Base-by-base conservation (phyloP, 2,113 vertebrate genomes). In the Myxocyprinus asiaticus region DNA sequence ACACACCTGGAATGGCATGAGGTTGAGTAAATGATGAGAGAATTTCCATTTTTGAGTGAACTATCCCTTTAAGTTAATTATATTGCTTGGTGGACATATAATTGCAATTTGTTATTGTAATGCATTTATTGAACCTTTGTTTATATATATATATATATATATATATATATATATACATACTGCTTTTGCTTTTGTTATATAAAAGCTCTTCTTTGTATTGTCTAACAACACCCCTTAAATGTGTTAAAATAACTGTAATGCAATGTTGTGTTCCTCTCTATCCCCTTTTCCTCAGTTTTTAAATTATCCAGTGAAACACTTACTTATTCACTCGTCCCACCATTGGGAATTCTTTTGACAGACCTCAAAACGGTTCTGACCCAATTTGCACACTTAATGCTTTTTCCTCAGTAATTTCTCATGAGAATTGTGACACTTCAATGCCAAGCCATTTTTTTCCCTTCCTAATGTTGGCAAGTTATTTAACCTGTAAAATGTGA, bases 381-480 rank as follows among this genome's bases (percentile, higher is more conserved):
- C 43, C 33, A 48, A 17, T 45, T 76, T 15, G 15, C 17, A 6
- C 71, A 9, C 42, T 66, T 53, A 76, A 72, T 65, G 50, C 44
- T 82, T 67, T 53, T 6, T 43, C 2, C 43, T 33, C 22, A 33
- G 22, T 61, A 15, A 48, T 64, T 51, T 61, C 9, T 67, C 6
- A 45, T 61, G 70, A 56, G 61, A 79, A 12, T 53, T 6, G n/a
- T 62, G 33, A 42, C 71, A 55, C 56, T 62, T 76, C 61, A 73
- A 73, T 58, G 48, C 59, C 43, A 66, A 80, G 68, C 56, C 3
- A 1, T 53, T 63, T 15, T 43, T 67, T 17, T 1, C 3, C 22
- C 22, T 22, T 4, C 11, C 63, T 62, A 33, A n/a, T 15, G 15
- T 67, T 58, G 78, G n/a, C 22, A 71, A 58, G 68, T 71, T n/a